Evolutionary conservation across 2,888 invertebrate species (phyloP).

Genomic region (Hirudinaria manillensis): DNA sequence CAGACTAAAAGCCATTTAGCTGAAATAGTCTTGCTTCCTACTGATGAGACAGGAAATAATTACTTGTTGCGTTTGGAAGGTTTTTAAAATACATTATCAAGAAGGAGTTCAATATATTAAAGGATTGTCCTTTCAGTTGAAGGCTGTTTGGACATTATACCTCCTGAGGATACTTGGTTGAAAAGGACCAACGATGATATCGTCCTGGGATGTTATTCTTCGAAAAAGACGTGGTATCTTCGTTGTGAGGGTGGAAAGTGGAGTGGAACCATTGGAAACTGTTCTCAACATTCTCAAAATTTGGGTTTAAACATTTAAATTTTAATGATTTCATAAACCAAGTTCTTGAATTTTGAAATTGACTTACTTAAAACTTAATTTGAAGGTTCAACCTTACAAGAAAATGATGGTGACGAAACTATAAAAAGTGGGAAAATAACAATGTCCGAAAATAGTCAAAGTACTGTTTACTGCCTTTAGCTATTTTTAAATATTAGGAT

Average conservation of each 20-base stretch:
- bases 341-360: neutral
- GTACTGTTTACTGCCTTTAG: neutral
- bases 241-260: slow-evolving; percentile 20
- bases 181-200: slow-evolving; percentile 19
- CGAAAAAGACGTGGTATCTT: slow-evolving; percentile 27
- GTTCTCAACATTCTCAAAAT: neutral
- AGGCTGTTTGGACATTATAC: slow-evolving; percentile 31
- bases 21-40: neutral
- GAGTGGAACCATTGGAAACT: slow-evolving; percentile 32
- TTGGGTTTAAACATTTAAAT: neutral
- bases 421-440: neutral
- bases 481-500: neutral
- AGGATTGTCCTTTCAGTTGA: too few species aligned
- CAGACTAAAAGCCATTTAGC: neutral
- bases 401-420: too few species aligned
- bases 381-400: too few species aligned
- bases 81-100: too few species aligned
- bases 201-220: slow-evolving; percentile 27
- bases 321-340: neutral
- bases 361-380: neutral
- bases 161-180: slow-evolving; percentile 29
- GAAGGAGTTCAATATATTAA: too few species aligned
- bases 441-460: slow-evolving; percentile 8
- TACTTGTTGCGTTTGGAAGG: too few species aligned
- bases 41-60: neutral